Base-by-base conservation (phyloP, 1,140 invertebrate species). In the Tetragnatha versicolor region DNA sequence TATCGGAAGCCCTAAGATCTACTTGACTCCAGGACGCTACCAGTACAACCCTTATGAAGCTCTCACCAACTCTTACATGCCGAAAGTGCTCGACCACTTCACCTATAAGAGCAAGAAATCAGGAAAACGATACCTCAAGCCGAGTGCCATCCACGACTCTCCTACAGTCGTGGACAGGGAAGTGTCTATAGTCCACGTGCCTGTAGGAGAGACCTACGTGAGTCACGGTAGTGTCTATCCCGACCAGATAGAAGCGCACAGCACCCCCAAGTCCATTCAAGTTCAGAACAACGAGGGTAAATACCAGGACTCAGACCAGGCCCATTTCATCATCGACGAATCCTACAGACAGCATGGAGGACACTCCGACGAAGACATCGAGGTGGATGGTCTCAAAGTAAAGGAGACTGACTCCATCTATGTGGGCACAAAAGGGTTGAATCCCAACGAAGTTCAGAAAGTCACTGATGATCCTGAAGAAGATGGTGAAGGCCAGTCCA, bases 141-240 rank as follows among this genome's bases (percentile, higher is more conserved):
- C 58, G 25, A 29, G 25, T 5, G 27, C 55, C 6, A 55, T 77
- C 42, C 60, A 42, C 31, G 73, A 49, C 17, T 55, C 35, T 14
- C 73, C 73, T 7, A 35, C 73, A 25, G 10, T 77, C 2, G 60
- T 77, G 3, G 58, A 77, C n/a, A 14, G 61, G 42, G 73, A 77
- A 22, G 73, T 77, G 33, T 45, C 60, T 12, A 65, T 77, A 9
- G 27, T 77, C 9, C 73, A 77, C 17, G 49, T 77, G 27, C 73
- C 73, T 7, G 33, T 66, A 4, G n/a, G n/a, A n/a, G n/a, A 37
- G 10, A 12, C 39, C 39, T 14, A 2, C n/a, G 3, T 51, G n/a
- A 29, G 25, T 29, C 14, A 35, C 49, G 10, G 17, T 31, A 27
- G 27, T 27, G 39, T 20, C 7, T 47, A 66, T 39, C 12, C 27